Evolutionary conservation across 2,797 vertebrate species (phyloP).

Genomic region (Falco novaeseelandiae): DNA sequence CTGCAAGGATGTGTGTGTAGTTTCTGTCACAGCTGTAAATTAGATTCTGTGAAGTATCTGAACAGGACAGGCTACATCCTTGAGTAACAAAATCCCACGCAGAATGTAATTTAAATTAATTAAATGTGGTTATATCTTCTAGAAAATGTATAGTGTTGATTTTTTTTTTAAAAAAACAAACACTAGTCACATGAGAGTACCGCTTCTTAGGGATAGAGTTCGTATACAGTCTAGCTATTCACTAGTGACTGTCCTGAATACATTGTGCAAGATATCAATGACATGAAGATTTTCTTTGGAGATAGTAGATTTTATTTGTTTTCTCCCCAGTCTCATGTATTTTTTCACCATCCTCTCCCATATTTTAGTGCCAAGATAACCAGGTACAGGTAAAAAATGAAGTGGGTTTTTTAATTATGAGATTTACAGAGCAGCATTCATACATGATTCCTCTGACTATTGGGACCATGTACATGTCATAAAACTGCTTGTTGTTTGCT

Average conservation of each 20-base stretch:
- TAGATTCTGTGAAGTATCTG: neutral
- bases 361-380: neutral
- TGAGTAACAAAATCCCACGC: neutral
- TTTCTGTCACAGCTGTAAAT: neutral
- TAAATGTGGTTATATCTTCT: neutral
- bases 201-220: neutral
- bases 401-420: neutral
- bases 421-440: neutral
- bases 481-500: neutral
- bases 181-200: neutral
- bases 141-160: neutral
- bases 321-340: neutral
- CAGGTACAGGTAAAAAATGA: neutral
- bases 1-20: neutral
- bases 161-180: no score
- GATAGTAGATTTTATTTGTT: neutral
- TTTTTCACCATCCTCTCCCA: neutral
- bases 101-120: neutral
- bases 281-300: neutral
- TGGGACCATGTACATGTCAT: neutral
- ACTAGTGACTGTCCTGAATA: neutral
- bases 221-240: no score
- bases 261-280: neutral
- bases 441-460: neutral
- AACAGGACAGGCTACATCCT: neutral